Percentiles rank a stretch among this genome's conserved stretches.
phyloP scores from a whole-genome alignment of 2,797 vertebrate genomes.

The Paedocypris micromegethes region DNA sequence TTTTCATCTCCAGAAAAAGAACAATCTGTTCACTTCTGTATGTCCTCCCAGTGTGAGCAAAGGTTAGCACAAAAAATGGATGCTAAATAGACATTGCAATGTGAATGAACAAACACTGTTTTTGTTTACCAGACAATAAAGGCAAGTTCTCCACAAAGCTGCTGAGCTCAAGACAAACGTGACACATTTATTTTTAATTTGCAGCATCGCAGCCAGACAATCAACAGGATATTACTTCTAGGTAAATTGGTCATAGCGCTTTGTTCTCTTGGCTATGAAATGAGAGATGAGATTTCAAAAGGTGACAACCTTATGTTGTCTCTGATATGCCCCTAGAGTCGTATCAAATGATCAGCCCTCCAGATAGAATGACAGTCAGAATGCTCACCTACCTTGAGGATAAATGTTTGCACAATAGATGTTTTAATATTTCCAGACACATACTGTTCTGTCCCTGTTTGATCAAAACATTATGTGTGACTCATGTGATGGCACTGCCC shows the following conservation, averaged over 20 bases:
- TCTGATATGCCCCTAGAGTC: not conserved
- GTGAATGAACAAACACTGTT: conserved; percentile 18
- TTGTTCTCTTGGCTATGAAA: conserved; percentile 22
- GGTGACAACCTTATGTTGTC: conserved; percentile 15
- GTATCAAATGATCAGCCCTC: conserved; percentile 34
- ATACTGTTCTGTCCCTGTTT: conserved; percentile 10
- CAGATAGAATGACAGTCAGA: conserved; percentile 5
- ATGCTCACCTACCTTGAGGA: conserved; percentile 25
- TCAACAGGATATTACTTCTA: conserved; percentile 36
- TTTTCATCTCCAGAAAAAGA: conserved; percentile 3
- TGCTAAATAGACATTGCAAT: not conserved
- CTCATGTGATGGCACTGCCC: conserved; percentile 19
- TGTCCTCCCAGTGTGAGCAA: conserved; percentile 7
- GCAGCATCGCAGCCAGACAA: conserved; percentile 34
- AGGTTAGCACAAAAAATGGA: conserved; percentile 5
- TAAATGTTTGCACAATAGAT: conserved; percentile 20
- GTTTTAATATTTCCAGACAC: conserved; percentile 39
- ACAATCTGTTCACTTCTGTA: conserved; percentile 29
- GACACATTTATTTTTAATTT: conserved; percentile 46
- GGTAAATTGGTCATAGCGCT: conserved; percentile 19
- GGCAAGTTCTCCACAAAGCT: conserved; percentile 25
- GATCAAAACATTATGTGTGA: conserved; percentile 19
- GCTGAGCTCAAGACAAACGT: conserved; percentile 28
- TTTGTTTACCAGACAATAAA: conserved; percentile 10
- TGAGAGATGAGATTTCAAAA: conserved; percentile 20